Percentiles rank a stretch among this genome's conserved stretches.
These are phyloP conservation scores for Scolopax mira DNA, from an alignment of 2,113 vertebrate genomes.

Conservation along the genomic window DNA sequence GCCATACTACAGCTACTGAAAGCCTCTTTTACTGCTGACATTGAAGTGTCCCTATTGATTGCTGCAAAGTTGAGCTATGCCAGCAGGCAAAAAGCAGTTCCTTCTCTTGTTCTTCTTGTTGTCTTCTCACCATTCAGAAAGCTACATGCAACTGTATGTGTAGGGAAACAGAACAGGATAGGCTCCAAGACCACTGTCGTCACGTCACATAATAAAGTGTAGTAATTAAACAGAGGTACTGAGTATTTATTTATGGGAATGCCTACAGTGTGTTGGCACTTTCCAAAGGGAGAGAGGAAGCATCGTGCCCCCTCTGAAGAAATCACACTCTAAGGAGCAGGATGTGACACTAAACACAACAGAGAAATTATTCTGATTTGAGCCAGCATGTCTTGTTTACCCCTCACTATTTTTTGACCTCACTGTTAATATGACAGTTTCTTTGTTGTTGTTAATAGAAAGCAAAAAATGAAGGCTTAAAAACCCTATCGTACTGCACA, in stretches of 20 bases:
- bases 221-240: not conserved
- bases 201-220: not conserved
- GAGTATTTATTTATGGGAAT: conserved; percentile 29
- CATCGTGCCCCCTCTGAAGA: not conserved
- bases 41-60: not conserved
- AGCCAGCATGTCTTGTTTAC: conserved; percentile 42
- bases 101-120: not conserved
- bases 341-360: conserved; percentile 20
- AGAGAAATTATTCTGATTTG: not conserved
- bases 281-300: not conserved
- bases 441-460: conserved; percentile 27
- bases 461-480: conserved; percentile 58
- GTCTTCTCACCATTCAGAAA: not conserved
- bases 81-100: not conserved
- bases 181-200: not conserved
- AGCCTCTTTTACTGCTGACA: not conserved
- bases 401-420: conserved; percentile 51
- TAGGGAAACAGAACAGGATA: not conserved
- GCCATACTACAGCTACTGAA: not conserved
- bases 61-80: not conserved
- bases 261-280: not conserved
- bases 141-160: not conserved
- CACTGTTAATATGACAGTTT: conserved; percentile 52
- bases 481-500: conserved; percentile 60
- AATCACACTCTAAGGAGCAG: not conserved